Conservation (phyloP, 2,888 invertebrate genomes). For the Patella pellucida region DNA sequence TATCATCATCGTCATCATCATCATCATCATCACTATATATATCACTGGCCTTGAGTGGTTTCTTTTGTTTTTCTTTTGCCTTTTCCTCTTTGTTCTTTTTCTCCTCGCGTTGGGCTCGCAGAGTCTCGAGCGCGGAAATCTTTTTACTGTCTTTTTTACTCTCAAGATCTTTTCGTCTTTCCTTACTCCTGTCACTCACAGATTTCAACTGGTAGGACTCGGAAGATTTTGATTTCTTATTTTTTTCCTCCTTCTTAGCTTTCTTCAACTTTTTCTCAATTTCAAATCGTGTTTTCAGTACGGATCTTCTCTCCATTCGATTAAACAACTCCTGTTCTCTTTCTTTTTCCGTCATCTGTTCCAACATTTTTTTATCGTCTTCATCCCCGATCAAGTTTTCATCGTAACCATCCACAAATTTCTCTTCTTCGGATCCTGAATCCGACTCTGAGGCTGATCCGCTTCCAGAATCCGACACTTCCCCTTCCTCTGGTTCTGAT, state of each 20-base stretch:
- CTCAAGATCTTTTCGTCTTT: constrained; percentile 91
- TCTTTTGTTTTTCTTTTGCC: constrained; percentile 73
- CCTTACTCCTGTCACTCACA: constrained; percentile 77
- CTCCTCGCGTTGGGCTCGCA: constrained; percentile 92
- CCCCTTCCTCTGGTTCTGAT: constrained; percentile 74
- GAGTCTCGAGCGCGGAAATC: constrained; percentile 91
- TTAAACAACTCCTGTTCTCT: constrained; percentile 97
- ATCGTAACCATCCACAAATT: constrained; percentile 96
- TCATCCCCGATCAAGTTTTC: constrained; percentile 97
- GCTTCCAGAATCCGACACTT: constrained; percentile 80
- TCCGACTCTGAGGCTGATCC: constrained; percentile 42
- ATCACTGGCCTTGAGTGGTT: constrained; percentile 92
- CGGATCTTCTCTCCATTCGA: constrained; percentile 93
- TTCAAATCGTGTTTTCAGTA: constrained; percentile 94
- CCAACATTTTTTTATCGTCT: constrained; percentile 90
- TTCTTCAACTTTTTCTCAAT: constrained; percentile 92
- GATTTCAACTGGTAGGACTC: constrained; percentile 38
- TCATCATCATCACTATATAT: constrained; percentile 82
- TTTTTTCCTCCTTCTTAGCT: constrained; percentile 81
- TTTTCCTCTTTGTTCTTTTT: constrained; percentile 79
- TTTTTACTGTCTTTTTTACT: constrained; percentile 82
- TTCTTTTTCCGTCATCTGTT: constrained; percentile 95
- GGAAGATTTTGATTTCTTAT: constrained; percentile 71
- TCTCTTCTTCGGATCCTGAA: constrained; percentile 74
- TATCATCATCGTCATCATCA: constrained; percentile 59